These are phyloP conservation scores for Brotogeris chrysoptera DNA, from an alignment of 2,797 vertebrate genomes.

Conservation along the genomic window DNA sequence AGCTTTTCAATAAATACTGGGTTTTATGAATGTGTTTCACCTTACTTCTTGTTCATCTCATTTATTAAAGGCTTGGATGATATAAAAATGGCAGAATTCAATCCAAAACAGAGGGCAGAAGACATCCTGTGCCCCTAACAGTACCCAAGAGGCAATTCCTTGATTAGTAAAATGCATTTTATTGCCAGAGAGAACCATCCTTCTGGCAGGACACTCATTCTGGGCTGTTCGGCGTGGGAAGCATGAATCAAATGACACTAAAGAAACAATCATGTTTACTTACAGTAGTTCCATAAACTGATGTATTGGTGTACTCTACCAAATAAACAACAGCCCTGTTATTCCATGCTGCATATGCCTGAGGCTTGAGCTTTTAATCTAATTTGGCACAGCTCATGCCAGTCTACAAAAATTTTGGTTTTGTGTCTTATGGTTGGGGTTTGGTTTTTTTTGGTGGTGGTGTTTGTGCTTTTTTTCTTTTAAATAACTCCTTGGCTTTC, in stretches of 20 bases:
- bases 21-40: not conserved
- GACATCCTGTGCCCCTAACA: not conserved
- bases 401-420: not conserved
- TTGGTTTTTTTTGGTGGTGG: not conserved
- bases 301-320: not conserved
- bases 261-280: not conserved
- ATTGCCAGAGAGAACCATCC: not conserved
- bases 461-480: not conserved
- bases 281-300: not conserved
- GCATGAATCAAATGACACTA: not conserved
- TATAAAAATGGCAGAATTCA: not conserved
- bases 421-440: not conserved
- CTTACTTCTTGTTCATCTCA: not conserved
- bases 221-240: not conserved
- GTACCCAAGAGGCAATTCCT: not conserved
- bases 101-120: not conserved
- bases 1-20: not conserved
- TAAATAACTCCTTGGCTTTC: not conserved
- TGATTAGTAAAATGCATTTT: not conserved
- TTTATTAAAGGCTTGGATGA: not conserved
- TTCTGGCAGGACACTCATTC: not conserved
- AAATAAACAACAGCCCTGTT: not conserved
- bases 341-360: not conserved
- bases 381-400: not conserved
- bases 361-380: not conserved